phyloP scores from a whole-genome alignment of 2,113 vertebrate species.

The Chionodraco myersi region DNA sequence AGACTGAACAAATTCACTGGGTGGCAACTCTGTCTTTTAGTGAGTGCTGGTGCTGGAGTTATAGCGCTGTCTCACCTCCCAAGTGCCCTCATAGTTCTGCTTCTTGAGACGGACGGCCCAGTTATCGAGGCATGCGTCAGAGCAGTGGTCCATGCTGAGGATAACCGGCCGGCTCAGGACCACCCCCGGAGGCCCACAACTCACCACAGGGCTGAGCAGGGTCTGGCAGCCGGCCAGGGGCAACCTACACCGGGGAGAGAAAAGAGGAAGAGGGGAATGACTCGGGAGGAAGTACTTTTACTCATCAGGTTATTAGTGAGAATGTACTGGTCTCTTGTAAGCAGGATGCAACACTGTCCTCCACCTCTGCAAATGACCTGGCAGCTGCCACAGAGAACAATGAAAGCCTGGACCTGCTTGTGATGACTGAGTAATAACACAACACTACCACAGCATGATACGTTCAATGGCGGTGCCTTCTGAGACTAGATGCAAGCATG shows the following conservation, averaged over 20 bases:
- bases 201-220: constrained; percentile 95
- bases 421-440: constrained; percentile 48
- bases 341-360: constrained; percentile 45
- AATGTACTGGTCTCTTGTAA: constrained; percentile 50
- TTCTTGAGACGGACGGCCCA: constrained; percentile 98
- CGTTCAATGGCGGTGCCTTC: constrained; percentile 34
- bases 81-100: constrained; percentile 94
- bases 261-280: constrained; percentile 4
- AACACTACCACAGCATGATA: constrained; percentile 30
- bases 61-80: constrained; percentile 91
- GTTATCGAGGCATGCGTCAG: constrained; percentile 93
- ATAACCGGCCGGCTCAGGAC: constrained; percentile 95
- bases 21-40: constrained; percentile 52
- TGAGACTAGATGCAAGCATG: constrained; percentile 49
- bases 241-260: constrained; percentile 83
- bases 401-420: constrained; percentile 45
- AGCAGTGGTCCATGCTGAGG: constrained; percentile 96
- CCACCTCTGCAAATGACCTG: constrained; percentile 61
- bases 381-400: constrained; percentile 55
- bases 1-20: constrained; percentile 58
- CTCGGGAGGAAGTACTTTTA: constrained; percentile 44
- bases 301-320: constrained; percentile 51
- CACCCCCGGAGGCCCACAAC: constrained; percentile 97
- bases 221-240: constrained; percentile 97
- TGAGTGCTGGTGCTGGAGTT: constrained; percentile 50